Base-by-base conservation (phyloP, 2,888 invertebrate species). In the Ophion obscuratus region DNA sequence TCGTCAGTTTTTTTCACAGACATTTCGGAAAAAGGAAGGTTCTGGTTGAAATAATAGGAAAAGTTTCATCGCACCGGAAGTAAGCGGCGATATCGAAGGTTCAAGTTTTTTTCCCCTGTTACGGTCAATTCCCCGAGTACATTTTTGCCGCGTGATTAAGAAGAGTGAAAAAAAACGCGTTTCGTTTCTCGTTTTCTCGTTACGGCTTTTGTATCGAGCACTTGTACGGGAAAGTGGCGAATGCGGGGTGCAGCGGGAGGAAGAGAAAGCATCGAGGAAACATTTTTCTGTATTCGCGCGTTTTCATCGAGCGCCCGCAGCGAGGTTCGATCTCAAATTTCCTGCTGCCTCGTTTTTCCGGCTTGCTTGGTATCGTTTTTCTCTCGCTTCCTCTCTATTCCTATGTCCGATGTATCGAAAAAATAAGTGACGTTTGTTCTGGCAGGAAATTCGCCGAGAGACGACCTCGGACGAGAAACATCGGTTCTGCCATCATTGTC, bases 281-380 rank as follows among this genome's bases (percentile, higher is more conserved):
- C 83, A 75, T 80, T 77, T 68, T 85, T 27, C 47, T 57, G 17
- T 59, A 44, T 81, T 77, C 77, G 76, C 59, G 66, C 67, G 85
- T 83, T 83, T 77, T 75, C 68, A 74, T 73, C 57, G 83, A 81
- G 11, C 24, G n/a, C n/a, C n/a, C 17, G 61, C 31, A 64, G 31
- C 27, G 64, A 77, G 59, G 70, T 47, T 53, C 62, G 73, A 57
- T 86, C 86, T 86, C 83, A 83, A 86, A 83, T 86, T 86, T 86
- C 83, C 83, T 83, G 83, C 62, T 85, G 73, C 76, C 75, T 82
- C 85, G 57, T 78, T 73, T 62, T 61, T 40, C 40, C 44, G 71
- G 40, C 67, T 71, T 61, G 7, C 31, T n/a, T 27, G 24, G 44
- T 71, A 5, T 3, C 20, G 59, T 73, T 14, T 73, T 27, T 70